Evolutionary conservation across 2,888 invertebrate species (phyloP).

Genomic region (Apodemia duryi): DNA sequence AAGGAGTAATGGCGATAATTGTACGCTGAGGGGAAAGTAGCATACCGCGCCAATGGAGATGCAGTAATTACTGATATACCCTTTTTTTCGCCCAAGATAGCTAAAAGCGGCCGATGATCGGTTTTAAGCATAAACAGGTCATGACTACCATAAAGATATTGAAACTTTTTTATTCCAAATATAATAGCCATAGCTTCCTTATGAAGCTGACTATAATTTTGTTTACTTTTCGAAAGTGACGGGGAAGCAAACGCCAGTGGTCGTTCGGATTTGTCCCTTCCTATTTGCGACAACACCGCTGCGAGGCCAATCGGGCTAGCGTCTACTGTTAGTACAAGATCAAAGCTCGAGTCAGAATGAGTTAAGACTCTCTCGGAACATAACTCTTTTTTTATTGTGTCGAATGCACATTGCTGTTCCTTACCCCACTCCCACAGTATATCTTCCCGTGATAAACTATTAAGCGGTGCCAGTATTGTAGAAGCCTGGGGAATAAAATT

Average conservation of each 20-base stretch:
- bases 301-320: conserved; percentile 20
- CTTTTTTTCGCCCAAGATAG: conserved; percentile 18
- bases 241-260: conserved; percentile 26
- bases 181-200: no score
- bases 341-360: conserved; percentile 20
- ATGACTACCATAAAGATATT: no score
- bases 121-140: no score
- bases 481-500: conserved; percentile 25
- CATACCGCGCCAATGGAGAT: conserved; percentile 35
- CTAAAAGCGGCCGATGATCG: no score
- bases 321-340: conserved; percentile 17
- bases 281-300: conserved; percentile 25
- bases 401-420: background rate
- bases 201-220: no score
- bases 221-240: no score
- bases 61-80: conserved; percentile 37
- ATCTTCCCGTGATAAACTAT: conserved; percentile 26
- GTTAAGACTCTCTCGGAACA: conserved; percentile 20
- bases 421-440: conserved; percentile 24
- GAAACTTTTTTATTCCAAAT: no score
- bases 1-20: conserved; percentile 32
- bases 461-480: conserved; percentile 28
- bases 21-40: conserved; percentile 34
- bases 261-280: conserved; percentile 23
- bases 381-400: conserved; percentile 20